Evolutionary conservation across 2,888 invertebrate species (phyloP).

Genomic region (Lutraria lutraria): DNA sequence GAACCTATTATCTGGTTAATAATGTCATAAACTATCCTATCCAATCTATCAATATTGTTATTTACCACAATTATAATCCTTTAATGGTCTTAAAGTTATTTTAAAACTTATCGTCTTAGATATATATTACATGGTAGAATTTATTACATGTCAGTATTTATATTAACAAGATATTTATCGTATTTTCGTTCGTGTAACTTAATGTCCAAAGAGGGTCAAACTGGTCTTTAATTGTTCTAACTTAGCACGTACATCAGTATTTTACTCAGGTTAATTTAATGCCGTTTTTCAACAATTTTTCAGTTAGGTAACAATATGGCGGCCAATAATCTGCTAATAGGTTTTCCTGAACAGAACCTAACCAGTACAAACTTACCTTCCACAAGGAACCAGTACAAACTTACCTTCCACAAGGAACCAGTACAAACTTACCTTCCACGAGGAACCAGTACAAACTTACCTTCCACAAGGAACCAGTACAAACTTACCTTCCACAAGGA

Average conservation of each 20-base stretch:
- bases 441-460: too few relatives aligned
- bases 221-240: not conserved
- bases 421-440: too few relatives aligned
- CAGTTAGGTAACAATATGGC: too few relatives aligned
- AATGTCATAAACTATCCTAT: not conserved
- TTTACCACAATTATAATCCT: not conserved
- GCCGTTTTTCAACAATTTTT: too few relatives aligned
- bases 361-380: too few relatives aligned
- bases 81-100: constrained; percentile 4
- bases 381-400: too few relatives aligned
- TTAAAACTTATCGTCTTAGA: not conserved
- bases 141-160: not conserved
- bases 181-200: not conserved
- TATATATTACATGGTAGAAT: not conserved
- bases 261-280: too few relatives aligned
- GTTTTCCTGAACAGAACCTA: too few relatives aligned
- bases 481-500: too few relatives aligned
- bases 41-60: constrained; percentile 13
- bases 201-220: not conserved
- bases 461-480: too few relatives aligned
- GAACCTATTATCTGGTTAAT: not conserved
- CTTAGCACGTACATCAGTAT: not conserved
- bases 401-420: too few relatives aligned
- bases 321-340: too few relatives aligned
- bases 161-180: not conserved